phyloP scores from a whole-genome alignment of 2,888 invertebrate species.

The Hydrotaea cyrtoneurina region DNA sequence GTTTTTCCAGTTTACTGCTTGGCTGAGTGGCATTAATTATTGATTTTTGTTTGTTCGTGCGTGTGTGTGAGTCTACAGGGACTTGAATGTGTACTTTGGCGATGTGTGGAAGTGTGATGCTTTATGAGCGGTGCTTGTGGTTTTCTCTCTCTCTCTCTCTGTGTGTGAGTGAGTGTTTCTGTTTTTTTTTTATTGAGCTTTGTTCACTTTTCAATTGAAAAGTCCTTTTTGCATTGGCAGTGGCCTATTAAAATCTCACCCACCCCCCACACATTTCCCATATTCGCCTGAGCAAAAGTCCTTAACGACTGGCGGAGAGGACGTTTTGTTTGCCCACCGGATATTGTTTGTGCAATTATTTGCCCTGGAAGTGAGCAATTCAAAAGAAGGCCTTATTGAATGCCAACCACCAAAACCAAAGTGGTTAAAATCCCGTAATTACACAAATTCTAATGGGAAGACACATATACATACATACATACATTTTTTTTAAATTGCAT shows the following conservation, averaged over 20 bases:
- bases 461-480: too few relatives aligned
- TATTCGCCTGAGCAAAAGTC: background rate
- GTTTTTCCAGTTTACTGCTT: conserved; percentile 9
- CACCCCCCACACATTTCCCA: background rate
- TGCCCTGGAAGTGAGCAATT: conserved; percentile 6
- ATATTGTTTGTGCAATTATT: conserved; percentile 9
- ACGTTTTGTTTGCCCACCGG: background rate
- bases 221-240: background rate
- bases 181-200: background rate
- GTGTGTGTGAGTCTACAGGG: background rate
- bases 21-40: conserved; percentile 26
- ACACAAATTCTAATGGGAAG: background rate
- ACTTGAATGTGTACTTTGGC: too few relatives aligned
- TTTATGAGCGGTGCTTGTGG: background rate
- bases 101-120: background rate
- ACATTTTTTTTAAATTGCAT: background rate
- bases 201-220: background rate
- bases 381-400: background rate
- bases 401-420: background rate
- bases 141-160: background rate
- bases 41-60: conserved; percentile 3
- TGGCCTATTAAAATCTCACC: background rate
- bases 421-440: background rate
- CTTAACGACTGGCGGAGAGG: background rate
- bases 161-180: background rate